Percentiles rank a stretch among this genome's conserved stretches.
These are phyloP conservation scores for Isichthys henryi DNA, from an alignment of 2,113 vertebrate species.

Conservation along the genomic window DNA sequence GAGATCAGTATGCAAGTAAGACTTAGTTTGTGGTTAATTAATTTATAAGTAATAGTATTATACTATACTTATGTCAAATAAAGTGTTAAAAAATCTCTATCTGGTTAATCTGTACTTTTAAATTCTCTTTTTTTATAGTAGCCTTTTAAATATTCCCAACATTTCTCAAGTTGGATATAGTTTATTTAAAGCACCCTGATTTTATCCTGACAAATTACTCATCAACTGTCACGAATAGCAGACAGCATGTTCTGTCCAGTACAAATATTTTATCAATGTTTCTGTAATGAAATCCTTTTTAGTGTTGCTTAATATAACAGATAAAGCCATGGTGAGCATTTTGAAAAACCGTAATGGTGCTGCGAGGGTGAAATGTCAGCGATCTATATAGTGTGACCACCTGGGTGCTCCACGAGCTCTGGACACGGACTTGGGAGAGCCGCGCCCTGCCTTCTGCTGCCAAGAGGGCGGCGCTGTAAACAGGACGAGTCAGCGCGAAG, in stretches of 20 bases:
- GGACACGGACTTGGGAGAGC: background rate
- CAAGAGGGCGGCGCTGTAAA: slow-evolving; percentile 54
- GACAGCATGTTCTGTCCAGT: background rate
- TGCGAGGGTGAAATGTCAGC: background rate
- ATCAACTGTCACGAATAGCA: background rate
- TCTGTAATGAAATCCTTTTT: background rate
- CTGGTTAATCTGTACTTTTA: background rate
- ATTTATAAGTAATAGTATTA: background rate
- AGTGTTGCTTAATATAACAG: background rate
- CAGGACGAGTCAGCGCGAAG: slow-evolving; percentile 51
- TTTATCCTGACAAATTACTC: background rate
- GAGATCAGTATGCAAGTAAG: background rate
- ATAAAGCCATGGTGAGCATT: background rate
- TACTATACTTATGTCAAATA: background rate
- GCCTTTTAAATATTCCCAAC: background rate
- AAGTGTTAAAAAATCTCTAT: background rate
- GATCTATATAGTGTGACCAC: background rate
- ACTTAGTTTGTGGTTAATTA: background rate
- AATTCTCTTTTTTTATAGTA: background rate
- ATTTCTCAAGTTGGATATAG: background rate
- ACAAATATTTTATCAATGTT: background rate
- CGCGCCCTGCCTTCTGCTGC: slow-evolving; percentile 21
- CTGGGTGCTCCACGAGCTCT: background rate
- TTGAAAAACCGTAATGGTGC: background rate
- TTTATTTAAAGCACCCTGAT: background rate